phyloP scores from a whole-genome alignment of 2,113 vertebrate genomes.

The Labeo catla region DNA sequence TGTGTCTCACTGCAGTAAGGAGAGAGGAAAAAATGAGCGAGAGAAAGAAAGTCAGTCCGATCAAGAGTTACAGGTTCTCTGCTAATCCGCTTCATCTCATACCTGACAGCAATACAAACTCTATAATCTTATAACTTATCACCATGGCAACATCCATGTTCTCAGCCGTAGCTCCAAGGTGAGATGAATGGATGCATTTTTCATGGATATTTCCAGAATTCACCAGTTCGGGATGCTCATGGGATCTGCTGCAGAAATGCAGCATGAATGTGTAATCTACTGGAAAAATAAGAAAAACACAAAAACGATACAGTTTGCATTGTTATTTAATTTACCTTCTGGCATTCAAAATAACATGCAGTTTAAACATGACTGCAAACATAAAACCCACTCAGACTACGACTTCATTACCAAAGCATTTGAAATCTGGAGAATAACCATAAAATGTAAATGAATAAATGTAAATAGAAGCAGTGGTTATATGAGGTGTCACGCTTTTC shows the following conservation, averaged over 20 bases:
- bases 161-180: slow-evolving; percentile 39
- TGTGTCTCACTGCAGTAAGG: background rate
- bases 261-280: background rate
- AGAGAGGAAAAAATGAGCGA: background rate
- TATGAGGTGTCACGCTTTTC: background rate
- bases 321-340: background rate
- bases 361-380: background rate
- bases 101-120: slow-evolving; percentile 40
- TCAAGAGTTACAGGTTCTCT: slow-evolving; percentile 1
- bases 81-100: slow-evolving; percentile 23
- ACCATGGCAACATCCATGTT: slow-evolving; percentile 47
- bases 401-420: background rate
- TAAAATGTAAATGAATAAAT: background rate
- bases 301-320: background rate
- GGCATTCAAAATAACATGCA: background rate
- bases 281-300: background rate
- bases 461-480: background rate
- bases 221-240: background rate
- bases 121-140: slow-evolving; percentile 37
- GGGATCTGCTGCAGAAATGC: background rate
- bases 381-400: background rate
- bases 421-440: background rate
- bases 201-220: slow-evolving; percentile 24
- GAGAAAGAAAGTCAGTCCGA: background rate
- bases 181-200: slow-evolving; percentile 44